phyloP scores from a whole-genome alignment of 2,888 invertebrate species.

The Panopea generosa region DNA sequence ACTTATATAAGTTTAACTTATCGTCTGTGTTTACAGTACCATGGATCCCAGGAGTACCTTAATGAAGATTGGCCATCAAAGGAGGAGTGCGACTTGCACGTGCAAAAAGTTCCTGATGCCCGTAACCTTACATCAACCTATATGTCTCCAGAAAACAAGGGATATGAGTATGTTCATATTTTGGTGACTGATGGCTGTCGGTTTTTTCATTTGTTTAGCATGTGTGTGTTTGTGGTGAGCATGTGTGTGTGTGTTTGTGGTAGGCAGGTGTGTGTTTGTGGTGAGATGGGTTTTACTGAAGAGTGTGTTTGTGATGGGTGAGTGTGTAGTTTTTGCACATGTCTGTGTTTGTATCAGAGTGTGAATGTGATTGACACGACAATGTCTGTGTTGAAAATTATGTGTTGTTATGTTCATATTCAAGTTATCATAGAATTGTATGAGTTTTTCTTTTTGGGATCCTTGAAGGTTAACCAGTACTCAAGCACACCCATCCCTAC shows the following conservation, averaged over 20 bases:
- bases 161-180: conserved; percentile 88
- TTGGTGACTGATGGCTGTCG: background rate
- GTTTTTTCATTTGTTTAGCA: background rate
- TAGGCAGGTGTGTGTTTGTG: background rate
- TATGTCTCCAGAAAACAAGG: conserved; percentile 92
- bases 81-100: conserved; percentile 83
- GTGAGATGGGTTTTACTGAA: no score
- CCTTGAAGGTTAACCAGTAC: no score
- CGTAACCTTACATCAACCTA: conserved; percentile 88
- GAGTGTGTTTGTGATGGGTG: no score
- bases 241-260: background rate
- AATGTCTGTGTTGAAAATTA: no score
- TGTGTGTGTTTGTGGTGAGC: background rate
- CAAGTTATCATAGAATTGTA: no score
- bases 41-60: conserved; percentile 69
- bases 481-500: no score
- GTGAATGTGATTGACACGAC: no score
- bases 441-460: no score
- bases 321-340: no score
- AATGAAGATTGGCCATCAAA: conserved; percentile 85
- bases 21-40: conserved; percentile 45
- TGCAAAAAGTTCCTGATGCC: conserved; percentile 82
- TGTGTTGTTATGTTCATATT: no score
- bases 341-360: no score
- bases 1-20: no score